Evolutionary conservation across 2,113 vertebrate species (phyloP).

Genomic region (Nesospiza acunhae): DNA sequence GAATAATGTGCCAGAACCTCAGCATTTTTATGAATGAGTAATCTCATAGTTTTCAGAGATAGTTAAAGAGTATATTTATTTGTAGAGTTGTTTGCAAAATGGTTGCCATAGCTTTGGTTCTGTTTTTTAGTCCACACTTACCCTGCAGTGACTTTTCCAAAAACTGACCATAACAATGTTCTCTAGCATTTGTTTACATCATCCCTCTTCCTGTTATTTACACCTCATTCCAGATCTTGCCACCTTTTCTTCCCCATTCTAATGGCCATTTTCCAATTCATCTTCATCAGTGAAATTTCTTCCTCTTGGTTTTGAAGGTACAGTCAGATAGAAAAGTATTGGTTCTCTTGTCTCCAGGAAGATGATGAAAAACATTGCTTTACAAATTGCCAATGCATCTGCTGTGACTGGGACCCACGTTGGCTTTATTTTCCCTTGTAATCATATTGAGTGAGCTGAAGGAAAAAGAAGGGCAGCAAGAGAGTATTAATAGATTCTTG

Average conservation of each 20-base stretch:
- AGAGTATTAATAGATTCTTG: not conserved
- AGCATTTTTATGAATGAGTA: not conserved
- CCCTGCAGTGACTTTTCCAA: not conserved
- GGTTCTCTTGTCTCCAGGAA: not conserved
- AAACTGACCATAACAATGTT: not conserved
- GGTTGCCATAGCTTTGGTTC: not conserved
- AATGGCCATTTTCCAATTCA: not conserved
- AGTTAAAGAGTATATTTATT: not conserved
- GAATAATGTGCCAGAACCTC: not conserved
- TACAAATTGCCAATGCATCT: not conserved
- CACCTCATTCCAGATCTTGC: not conserved
- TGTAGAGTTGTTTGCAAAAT: not conserved
- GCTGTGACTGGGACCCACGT: not conserved
- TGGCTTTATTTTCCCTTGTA: not conserved
- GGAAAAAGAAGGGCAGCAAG: not conserved
- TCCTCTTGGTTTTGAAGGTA: not conserved
- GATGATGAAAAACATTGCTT: not conserved
- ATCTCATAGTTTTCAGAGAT: not conserved
- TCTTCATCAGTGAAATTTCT: not conserved
- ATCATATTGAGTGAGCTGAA: not conserved
- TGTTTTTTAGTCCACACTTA: not conserved
- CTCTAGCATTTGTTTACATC: not conserved
- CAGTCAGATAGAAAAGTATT: not conserved
- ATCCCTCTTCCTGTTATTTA: not conserved
- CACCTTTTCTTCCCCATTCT: not conserved